These are phyloP conservation scores for Leucoraja erinaceus DNA, from an alignment of 2,113 vertebrate species.

Conservation along the genomic window DNA sequence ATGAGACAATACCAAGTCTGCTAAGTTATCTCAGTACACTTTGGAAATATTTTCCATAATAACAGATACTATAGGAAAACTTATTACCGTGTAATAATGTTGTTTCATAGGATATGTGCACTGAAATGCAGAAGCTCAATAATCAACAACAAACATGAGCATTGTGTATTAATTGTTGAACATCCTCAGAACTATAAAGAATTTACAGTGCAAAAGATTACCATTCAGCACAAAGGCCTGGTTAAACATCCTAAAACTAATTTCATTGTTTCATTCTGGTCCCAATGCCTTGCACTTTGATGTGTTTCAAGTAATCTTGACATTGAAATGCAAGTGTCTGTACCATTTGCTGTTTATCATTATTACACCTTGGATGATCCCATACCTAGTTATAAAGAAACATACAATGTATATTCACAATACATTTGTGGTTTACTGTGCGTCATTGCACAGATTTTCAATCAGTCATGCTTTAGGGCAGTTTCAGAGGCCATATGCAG, in stretches of 20 bases:
- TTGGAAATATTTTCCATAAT: slow-evolving; percentile 26
- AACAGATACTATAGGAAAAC: slow-evolving; percentile 16
- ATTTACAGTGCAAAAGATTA: background rate
- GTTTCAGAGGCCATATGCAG: background rate
- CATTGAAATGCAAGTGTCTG: background rate
- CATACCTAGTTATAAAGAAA: slow-evolving; percentile 10
- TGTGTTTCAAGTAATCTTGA: background rate
- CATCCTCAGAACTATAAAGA: background rate
- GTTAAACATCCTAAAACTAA: background rate
- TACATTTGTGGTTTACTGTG: background rate
- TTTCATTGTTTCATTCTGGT: background rate
- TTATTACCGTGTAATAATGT: background rate
- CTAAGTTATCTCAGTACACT: slow-evolving; percentile 5
- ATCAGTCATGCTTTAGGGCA: slow-evolving; percentile 14
- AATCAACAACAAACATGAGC: slow-evolving; percentile 18
- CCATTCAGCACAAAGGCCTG: background rate
- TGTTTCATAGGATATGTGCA: background rate
- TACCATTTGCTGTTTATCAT: slow-evolving; percentile 9
- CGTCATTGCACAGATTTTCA: slow-evolving; percentile 18
- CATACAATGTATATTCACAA: slow-evolving; percentile 22
- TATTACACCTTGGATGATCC: background rate
- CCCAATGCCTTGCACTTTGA: background rate
- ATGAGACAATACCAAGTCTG: slow-evolving; percentile 14
- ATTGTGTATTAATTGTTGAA: slow-evolving; percentile 27
- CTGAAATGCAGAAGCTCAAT: slow-evolving; percentile 7